Conservation (phyloP, 2,113 vertebrate species). For the Seriola aureovittata region DNA sequence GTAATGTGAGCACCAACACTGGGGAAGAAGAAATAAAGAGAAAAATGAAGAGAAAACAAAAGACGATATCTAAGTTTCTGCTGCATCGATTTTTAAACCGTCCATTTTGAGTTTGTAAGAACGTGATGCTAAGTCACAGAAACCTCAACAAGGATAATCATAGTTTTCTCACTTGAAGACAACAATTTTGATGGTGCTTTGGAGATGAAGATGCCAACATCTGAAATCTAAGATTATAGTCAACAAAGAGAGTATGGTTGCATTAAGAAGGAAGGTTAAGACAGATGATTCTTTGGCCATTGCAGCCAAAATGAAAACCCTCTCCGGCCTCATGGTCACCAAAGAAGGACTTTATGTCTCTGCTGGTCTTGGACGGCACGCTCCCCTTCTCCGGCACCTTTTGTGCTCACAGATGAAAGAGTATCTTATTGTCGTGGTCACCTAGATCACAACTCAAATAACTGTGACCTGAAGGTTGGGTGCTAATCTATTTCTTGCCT, state of each 20-base stretch:
- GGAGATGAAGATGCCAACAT: not conserved
- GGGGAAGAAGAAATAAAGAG: not conserved
- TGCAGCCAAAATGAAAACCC: not conserved
- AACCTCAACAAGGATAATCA: not conserved
- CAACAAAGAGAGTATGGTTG: not conserved
- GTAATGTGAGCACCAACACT: not conserved
- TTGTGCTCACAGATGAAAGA: conserved; percentile 50
- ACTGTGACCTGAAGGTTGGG: conserved; percentile 58
- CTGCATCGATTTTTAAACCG: not conserved
- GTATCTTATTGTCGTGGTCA: conserved; percentile 55
- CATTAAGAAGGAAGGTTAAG: not conserved
- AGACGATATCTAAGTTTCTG: not conserved
- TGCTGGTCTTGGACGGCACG: conserved; percentile 11
- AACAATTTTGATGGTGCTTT: not conserved
- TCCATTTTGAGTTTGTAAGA: not conserved
- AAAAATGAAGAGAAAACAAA: not conserved
- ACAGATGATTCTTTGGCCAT: not conserved
- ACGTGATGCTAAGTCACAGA: not conserved
- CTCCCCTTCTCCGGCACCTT: conserved; percentile 25
- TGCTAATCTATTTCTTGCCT: conserved; percentile 56
- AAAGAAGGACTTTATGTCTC: conserved; percentile 17
- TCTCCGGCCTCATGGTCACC: conserved; percentile 6
- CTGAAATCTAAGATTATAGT: not conserved
- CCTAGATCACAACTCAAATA: conserved; percentile 55
- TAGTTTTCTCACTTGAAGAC: not conserved